phyloP scores from a whole-genome alignment of 2,888 invertebrate species.

The Hypercompe scribonia region DNA sequence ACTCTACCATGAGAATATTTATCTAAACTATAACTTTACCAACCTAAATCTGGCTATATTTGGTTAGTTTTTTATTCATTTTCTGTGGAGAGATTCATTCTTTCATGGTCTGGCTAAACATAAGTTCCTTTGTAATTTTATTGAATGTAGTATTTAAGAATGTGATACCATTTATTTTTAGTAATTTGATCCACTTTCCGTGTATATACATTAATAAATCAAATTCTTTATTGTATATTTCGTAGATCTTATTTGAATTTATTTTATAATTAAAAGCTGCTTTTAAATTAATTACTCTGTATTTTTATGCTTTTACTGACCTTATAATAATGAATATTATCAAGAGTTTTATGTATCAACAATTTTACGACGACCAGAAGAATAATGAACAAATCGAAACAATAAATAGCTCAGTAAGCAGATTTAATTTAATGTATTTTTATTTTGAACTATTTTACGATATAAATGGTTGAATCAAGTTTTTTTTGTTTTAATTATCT shows the following conservation, averaged over 20 bases:
- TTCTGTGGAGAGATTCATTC: constrained; percentile 69
- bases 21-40: constrained; percentile 52
- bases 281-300: constrained; percentile 62
- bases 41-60: constrained; percentile 64
- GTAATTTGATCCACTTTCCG: constrained; percentile 73
- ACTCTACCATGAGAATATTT: constrained; percentile 62
- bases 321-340: constrained; percentile 49
- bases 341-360: constrained; percentile 37
- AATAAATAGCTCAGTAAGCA: constrained; percentile 77
- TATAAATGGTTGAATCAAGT: constrained; percentile 78
- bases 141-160: constrained; percentile 79
- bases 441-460: constrained; percentile 69
- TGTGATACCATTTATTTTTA: constrained; percentile 85
- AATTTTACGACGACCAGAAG: constrained; percentile 36
- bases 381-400: constrained; percentile 74
- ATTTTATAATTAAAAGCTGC: constrained; percentile 63
- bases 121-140: constrained; percentile 84
- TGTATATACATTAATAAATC: constrained; percentile 71
- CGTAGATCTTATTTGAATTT: constrained; percentile 71
- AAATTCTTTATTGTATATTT: constrained; percentile 71
- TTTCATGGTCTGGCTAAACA: constrained; percentile 78
- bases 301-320: constrained; percentile 60
- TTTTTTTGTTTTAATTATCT: constrained; percentile 52
- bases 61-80: constrained; percentile 60
- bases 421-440: constrained; percentile 73